Evolutionary conservation across 2,888 invertebrate genomes (phyloP), one percentile per base, ranked within the genome.

Genomic region (Bhutanitis thaidina): DNA sequence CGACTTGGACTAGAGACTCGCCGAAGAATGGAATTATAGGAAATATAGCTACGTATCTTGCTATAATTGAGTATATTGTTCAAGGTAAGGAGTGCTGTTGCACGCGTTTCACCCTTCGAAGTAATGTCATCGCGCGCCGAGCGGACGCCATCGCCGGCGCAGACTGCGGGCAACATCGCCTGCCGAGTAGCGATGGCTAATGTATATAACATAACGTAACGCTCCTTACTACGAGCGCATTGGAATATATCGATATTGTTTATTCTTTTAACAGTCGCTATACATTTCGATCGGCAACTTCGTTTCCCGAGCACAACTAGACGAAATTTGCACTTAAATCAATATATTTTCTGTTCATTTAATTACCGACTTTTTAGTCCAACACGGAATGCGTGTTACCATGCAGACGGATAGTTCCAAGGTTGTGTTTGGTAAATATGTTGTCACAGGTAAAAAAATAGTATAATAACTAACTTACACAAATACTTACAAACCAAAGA

Each of bases 401-500:
- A 10, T 20, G 15, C 36, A 15, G 9, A 36, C 9, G 13, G 9
- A 36, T 15, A 15, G 14, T 7, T 9, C 12, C 16, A 40, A 27
- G 41, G 30, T 41, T 36, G 12, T 37, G 39, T 16, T 27, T 7
- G 40, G 40, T 40, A 25, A 35, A 27, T 39, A 35, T 14, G 9
- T 12, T 16, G 27, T 25, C 13, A 34, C 38, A 34, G 9, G 13
- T 7, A 47, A 43, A 20, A 38, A 39, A 9, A 29, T 25, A 15
- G 9, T 15, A 30, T 30, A 35, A 13, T n/a, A n/a, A 14, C 13
- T 37, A 37, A 35, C 29, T 41, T 12, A 58, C 56, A 54, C 47
- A 55, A 54, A 57, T 48, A 53, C 50, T 51, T 54, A 39, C 44
- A 56, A 56, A 57, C 64, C 62, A 62, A 64, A 62, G 51, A 50